Base-by-base conservation (phyloP, 2,888 invertebrate genomes). In the Arctia plantaginis region DNA sequence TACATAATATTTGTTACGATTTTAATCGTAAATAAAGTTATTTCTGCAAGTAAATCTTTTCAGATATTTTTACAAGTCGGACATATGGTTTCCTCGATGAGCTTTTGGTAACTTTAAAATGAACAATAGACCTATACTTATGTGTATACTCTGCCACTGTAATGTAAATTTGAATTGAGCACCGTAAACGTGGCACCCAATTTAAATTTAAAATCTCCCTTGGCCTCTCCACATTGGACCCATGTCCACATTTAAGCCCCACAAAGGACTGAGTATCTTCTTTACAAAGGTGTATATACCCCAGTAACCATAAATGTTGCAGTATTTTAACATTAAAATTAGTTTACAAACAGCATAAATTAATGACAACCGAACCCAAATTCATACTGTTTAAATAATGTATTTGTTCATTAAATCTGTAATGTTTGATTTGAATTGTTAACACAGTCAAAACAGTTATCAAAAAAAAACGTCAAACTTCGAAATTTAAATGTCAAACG, bases 151-250 rank as follows among this genome's bases (percentile, higher is more conserved):
- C 6, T 13, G 33, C 33, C 30, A 27, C 39, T 59, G 66, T 30
- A 44, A 33, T 62, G 47, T 69, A 44, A 66, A 73, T 41, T 15
- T 23, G 33, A 44, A 70, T 70, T 70, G 62, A 70, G 70, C 62
- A 70, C 70, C 62, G 70, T 70, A 62, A 70, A 44, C 62, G 27
- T 44, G 44, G 27, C 59, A 30, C 20, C 62, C 70, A 70, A 70
- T 70, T 62, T 59, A 70, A 70, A 62, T 70, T 70, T 70, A 70
- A 70, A 70, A 70, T 70, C 70, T 62, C 70, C 30, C 23, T 41
- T 62, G 41, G 41, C 62, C 62, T 62, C 55, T 62, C 30, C 30
- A 41, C 41, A 30, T 70, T 70, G 62, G 59, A 70, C 70, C 70
- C 70, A 44, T 70, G 70, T 70, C 62, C 70, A 44, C 70, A 44